These are phyloP conservation scores for Lasioglossum baleicum DNA, from an alignment of 1,140 invertebrate genomes.

Conservation along the genomic window DNA sequence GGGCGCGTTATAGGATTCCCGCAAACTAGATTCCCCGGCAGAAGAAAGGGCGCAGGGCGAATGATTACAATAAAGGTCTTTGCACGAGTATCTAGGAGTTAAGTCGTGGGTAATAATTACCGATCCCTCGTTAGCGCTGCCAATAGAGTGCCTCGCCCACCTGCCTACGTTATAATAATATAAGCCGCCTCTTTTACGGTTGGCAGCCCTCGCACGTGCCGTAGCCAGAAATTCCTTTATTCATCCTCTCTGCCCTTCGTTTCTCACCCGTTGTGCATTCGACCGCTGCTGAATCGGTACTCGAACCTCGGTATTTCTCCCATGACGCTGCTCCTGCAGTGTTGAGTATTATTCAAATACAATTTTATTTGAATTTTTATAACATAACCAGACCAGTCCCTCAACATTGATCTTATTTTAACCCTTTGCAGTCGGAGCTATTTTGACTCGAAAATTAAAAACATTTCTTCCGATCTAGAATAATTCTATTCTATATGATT, in stretches of 20 bases:
- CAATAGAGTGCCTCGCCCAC: slow-evolving; percentile 69
- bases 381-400: no score
- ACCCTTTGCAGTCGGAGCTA: no score
- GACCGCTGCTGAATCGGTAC: slow-evolving; percentile 40
- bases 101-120: slow-evolving; percentile 73
- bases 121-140: slow-evolving; percentile 65
- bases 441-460: no score
- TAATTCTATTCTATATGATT: no score
- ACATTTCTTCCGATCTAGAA: no score
- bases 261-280: slow-evolving; percentile 51
- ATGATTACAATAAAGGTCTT: slow-evolving; percentile 63
- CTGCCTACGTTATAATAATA: slow-evolving; percentile 73
- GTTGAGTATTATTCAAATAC: no score
- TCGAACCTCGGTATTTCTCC: slow-evolving; percentile 19
- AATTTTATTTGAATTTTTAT: no score
- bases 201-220: slow-evolving; percentile 71
- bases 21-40: slow-evolving; percentile 45
- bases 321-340: not conserved
- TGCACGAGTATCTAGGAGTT: slow-evolving; percentile 65
- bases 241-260: slow-evolving; percentile 60
- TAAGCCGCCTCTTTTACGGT: slow-evolving; percentile 74
- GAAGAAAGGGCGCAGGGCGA: slow-evolving; percentile 43
- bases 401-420: no score
- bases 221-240: slow-evolving; percentile 60
- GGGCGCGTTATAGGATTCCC: slow-evolving; percentile 44